Base-by-base conservation (phyloP, 2,113 vertebrate species). In the Pantherophis guttatus region DNA sequence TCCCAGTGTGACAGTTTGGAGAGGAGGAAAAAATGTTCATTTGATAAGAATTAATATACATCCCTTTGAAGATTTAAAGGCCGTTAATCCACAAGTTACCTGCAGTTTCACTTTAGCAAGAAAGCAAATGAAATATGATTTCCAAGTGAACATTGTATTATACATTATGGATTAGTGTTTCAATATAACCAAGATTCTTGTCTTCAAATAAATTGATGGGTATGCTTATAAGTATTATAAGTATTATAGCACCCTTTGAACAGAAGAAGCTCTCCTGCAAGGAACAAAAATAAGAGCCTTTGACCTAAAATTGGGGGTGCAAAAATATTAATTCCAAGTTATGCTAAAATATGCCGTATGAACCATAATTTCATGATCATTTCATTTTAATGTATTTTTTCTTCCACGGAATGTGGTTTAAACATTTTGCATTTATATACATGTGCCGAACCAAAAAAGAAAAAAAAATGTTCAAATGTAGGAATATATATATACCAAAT, bases 281-380 rank as follows among this genome's bases (percentile, higher is more conserved):
- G 86, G 91, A 86, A 94, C 39, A 90, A 21, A 92, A 96, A 93
- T 0, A 86, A 65, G 0, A 92, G 94, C 52, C 95, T 94, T 94
- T 95, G 95, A 95, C 94, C 96, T 91, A 96, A 94, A 93, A 96
- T 95, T 96, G 95, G 94, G 86, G 94, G 70, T 96, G 91, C 97
- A 97, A 97, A 48, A 96, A 94, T 96, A 95, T 70, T 91, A 93
- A 93, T 91, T 97, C 26, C 86, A 94, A 96, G 93, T 86, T 94
- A 19, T 94, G 94, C 94, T 95, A 94, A 87, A 95, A 9, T 93
- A 10, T 90, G 55, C 21, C 75, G 95, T 94, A 91, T 87, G 90
- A 93, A 93, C 88, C 92, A 87, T 93, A 94, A 94, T 94, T 81
- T 55, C 95, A 95, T 19, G 6, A 95, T 94, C 93, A 59, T 0